These are phyloP conservation scores for Excalfactoria chinensis DNA, from an alignment of 2,113 vertebrate species.

Conservation along the genomic window DNA sequence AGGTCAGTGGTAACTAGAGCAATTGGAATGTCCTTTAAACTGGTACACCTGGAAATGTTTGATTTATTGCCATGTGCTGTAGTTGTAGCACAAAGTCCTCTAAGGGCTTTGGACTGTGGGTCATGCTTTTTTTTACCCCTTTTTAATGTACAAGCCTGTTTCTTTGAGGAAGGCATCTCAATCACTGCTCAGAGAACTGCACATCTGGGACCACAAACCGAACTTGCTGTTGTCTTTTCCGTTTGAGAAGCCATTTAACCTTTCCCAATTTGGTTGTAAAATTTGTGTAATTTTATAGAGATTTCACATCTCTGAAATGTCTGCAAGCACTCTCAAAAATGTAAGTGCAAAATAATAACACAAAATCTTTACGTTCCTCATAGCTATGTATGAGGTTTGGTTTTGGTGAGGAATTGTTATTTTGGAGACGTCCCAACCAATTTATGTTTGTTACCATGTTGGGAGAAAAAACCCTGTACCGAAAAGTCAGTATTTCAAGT, in stretches of 20 bases:
- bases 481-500: neutral
- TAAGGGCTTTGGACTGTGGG: neutral
- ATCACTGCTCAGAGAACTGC: neutral
- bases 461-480: neutral
- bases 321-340: neutral
- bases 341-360: neutral
- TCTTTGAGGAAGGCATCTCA: neutral
- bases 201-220: neutral
- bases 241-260: neutral
- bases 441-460: neutral
- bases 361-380: neutral
- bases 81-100: neutral
- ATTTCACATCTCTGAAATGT: neutral
- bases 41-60: neutral
- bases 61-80: neutral
- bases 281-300: neutral
- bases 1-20: neutral
- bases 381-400: neutral
- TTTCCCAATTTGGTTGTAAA: neutral
- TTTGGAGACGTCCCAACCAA: neutral
- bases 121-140: neutral
- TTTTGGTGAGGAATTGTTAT: neutral
- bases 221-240: conserved; percentile 12
- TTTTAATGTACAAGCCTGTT: neutral
- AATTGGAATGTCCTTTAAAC: neutral